Evolutionary conservation across 2,888 invertebrate genomes (phyloP), one percentile per base, ranked within the genome.

Genomic region (Heliconius hortense): DNA sequence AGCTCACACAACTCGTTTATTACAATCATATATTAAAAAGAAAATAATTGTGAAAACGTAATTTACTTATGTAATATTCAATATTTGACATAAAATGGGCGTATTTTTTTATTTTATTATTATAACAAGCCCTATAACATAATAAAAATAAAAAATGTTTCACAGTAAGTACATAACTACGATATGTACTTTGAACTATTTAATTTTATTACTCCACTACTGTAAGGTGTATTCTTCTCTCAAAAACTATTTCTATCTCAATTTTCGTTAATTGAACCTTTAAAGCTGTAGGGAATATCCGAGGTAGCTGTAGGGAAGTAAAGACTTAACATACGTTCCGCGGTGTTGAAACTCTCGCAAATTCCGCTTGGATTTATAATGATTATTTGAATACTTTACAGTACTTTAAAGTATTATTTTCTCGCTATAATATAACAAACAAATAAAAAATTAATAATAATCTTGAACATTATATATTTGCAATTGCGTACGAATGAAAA

Each of bases 241-340:
- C 7, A 66, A 31, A 39, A n/a, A 66, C 66, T 24, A 66, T 24
- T 66, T 66, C 66, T 66, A 39, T 39, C 39, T 66, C 66, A 15
- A 66, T 66, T 39, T 66, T 24, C 24, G 39, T 66, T 66, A 66
- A 66, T 66, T 66, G 66, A 66, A 66, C 39, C n/a, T 66, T 39
- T 39, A 39, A 66, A 39, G 66, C 66, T 66, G 15, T 66, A 66
- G 64, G 64, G 64, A 66, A 39, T 66, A 66, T 39, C 15, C 39
- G 0, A 31, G 28, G 28, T 31, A 31, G 31, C 8, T 31, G 4
- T 31, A 31, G 7, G n/a, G 13, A 39, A 66, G 39, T 66, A 39
- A 66, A 39, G 4, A 7, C 66, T 24, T 8, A 24, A 39, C 39
- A 66, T 39, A 66, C 39, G 39, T 66, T 24, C 24, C 66, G n/a